A percentile compares a stretch with the other conserved stretches of the same genome.
phyloP scores from a whole-genome alignment of 2,113 vertebrate species.

The Panurus biarmicus region DNA sequence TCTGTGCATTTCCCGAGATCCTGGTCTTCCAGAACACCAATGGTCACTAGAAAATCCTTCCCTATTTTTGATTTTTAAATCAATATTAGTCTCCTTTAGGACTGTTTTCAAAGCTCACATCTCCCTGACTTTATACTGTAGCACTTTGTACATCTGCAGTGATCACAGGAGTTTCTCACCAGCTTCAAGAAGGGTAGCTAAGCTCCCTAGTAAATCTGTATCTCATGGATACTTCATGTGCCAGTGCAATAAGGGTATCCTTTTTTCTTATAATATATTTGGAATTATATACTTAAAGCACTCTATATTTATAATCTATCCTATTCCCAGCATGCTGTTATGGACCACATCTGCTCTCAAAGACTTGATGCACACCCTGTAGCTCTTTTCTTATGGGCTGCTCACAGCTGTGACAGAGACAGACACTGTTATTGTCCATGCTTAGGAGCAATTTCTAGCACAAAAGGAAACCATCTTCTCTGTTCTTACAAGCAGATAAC shows the following conservation, averaged over 20 bases:
- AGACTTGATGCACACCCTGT: background rate
- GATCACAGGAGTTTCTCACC: background rate
- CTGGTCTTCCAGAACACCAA: background rate
- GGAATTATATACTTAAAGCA: background rate
- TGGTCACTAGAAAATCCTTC: background rate
- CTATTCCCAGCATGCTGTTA: background rate
- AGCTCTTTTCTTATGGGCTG: background rate
- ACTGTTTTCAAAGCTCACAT: background rate
- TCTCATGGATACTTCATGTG: background rate
- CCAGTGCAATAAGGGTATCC: background rate
- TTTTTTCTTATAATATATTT: background rate
- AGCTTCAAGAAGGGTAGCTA: background rate
- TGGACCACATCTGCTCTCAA: background rate
- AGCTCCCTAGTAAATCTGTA: background rate
- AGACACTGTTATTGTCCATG: background rate
- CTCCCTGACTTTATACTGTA: background rate
- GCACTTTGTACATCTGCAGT: background rate
- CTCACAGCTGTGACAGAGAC: background rate
- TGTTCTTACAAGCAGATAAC: background rate
- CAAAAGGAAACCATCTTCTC: background rate
- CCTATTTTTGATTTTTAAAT: background rate
- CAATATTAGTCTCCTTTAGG: background rate
- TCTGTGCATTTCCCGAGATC: background rate
- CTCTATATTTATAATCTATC: background rate
- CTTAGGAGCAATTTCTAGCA: slow-evolving; percentile 23